phyloP scores from a whole-genome alignment of 2,113 vertebrate species.

The Crotalus horridus region DNA sequence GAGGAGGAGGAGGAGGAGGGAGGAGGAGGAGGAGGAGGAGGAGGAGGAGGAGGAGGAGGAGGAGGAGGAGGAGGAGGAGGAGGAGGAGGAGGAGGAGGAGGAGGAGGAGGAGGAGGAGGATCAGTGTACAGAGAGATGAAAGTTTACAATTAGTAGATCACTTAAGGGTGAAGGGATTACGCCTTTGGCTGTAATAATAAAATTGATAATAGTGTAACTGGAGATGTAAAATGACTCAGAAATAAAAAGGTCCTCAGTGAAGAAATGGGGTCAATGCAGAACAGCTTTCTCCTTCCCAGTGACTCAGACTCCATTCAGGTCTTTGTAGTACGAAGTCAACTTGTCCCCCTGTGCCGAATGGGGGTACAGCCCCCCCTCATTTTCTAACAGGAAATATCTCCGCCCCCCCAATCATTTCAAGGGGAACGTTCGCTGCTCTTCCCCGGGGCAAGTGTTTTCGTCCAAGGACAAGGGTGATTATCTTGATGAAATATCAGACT shows the following conservation, averaged over 20 bases:
- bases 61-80: neutral
- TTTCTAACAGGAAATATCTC: neutral
- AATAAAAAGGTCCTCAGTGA: too few relatives aligned
- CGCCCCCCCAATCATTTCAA: neutral
- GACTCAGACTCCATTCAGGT: too few relatives aligned
- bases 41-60: neutral
- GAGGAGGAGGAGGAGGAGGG: neutral
- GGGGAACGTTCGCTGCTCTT: neutral
- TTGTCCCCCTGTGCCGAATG: too few relatives aligned
- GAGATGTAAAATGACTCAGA: too few relatives aligned
- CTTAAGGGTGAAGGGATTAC: neutral
- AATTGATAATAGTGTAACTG: too few relatives aligned
- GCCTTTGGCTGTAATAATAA: too few relatives aligned
- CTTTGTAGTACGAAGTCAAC: neutral
- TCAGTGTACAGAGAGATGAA: neutral
- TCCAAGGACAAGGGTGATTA: constrained; percentile 18
- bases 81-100: neutral
- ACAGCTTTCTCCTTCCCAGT: too few relatives aligned
- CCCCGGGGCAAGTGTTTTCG: constrained; percentile 10
- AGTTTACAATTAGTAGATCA: neutral
- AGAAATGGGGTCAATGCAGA: too few relatives aligned
- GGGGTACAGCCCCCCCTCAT: neutral
- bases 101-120: neutral
- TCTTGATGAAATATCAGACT: constrained; percentile 10
- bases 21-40: neutral